Base-by-base conservation (phyloP, 2,888 invertebrate genomes). In the Bhutanitis thaidina region DNA sequence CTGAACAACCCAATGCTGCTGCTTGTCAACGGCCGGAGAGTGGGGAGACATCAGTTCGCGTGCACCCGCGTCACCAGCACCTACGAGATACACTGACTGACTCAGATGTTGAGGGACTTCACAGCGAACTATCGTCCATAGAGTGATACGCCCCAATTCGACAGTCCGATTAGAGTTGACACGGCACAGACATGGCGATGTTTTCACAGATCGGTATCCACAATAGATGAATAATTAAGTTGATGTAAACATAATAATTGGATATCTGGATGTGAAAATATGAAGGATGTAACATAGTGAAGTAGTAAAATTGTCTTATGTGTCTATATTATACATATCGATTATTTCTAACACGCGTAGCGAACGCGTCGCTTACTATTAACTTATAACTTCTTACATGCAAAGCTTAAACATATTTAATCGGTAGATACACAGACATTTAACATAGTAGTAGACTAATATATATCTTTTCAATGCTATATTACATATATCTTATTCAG, bases 1-100 rank as follows among this genome's bases (percentile, higher is more conserved):
- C 93, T 96, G n/a, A 94, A 95, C 78, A 94, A 93, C 54, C 96
- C 96, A 0, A 76, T 94, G 57, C 81, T 92, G 29, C 77, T 96
- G 62, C 92, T 95, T 9, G 92, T 96, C 37, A 96, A 96, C 73
- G 94, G 95, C 0, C 93, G 93, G 67, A 93, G 93, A 61, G 84
- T 93, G n/a, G 90, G 91, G n/a, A 85, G 89, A 44, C 91, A 92
- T 58, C 92, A 93, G 65, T 92, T 91, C 73, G 94, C 94, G 0
- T 89, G 91, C 61, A 92, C 93, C 3, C 90, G 91, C 59, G 91
- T 94, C 57, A 91, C 92, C 2, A 93, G 93, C 61, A 92, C 92
- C 15, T 93, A 92, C 66, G 93, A 93, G 73, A 89, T 83, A 15
- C 77, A 82, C 62, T 87, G 79, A 84, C 60, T 49, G 30, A 36